Percentiles rank a stretch among this genome's conserved stretches.
Evolutionary conservation across 1,140 invertebrate species (phyloP).

Genomic region (Drosophila trapezifrons): DNA sequence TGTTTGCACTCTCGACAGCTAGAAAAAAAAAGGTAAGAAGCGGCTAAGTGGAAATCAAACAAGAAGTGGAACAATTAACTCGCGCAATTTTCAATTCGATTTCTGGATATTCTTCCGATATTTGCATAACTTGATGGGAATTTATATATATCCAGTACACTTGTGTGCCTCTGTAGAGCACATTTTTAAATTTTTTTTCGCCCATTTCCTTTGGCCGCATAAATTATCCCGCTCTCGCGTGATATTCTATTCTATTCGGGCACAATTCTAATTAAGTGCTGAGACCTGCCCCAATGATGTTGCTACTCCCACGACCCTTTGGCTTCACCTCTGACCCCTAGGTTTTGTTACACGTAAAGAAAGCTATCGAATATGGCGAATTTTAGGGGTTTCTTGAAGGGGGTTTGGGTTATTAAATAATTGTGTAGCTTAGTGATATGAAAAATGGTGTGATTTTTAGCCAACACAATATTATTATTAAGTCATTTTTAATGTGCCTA

Average conservation of each 20-base stretch:
- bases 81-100: conserved; percentile 34
- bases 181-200: conserved; percentile 9
- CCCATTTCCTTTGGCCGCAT: conserved; percentile 31
- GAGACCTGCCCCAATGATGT: conserved; percentile 61
- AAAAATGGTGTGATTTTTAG: not conserved
- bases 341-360: conserved; percentile 5
- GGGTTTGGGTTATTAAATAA: too few species aligned
- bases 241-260: conserved; percentile 27
- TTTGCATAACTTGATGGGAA: conserved; percentile 32
- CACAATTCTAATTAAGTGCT: conserved; percentile 59
- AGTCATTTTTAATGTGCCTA: too few species aligned
- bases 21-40: conserved; percentile 42
- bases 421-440: too few species aligned
- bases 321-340: conserved; percentile 12
- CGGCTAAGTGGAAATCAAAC: conserved; percentile 48
- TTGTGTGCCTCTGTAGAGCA: not conserved
- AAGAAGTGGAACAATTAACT: conserved; percentile 37
- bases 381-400: not conserved
- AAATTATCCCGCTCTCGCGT: conserved; percentile 45
- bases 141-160: conserved; percentile 8
- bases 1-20: conserved; percentile 37
- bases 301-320: conserved; percentile 30
- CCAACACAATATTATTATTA: too few species aligned
- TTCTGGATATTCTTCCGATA: conserved; percentile 30
- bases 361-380: not conserved